Conservation (phyloP, 2,797 vertebrate genomes). For the Paratrypauchen microcephalus region DNA sequence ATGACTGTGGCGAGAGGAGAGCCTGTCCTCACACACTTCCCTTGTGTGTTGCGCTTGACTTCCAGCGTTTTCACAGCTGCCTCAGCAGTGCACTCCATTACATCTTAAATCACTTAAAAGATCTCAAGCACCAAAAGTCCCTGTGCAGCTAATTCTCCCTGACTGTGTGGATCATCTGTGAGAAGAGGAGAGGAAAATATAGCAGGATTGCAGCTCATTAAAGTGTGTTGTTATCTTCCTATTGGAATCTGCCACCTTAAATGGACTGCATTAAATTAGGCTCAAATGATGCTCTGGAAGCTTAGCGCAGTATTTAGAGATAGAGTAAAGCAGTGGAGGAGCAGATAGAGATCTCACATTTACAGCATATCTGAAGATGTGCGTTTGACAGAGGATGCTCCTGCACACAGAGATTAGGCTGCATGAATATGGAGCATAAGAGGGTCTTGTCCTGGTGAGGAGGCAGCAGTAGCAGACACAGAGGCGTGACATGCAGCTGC, state of each 20-base stretch:
- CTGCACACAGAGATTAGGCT: conserved; percentile 64
- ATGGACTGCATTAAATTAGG: conserved; percentile 36
- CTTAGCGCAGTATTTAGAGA: conserved; percentile 18
- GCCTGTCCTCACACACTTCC: conserved; percentile 59
- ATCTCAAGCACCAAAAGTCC: conserved; percentile 73
- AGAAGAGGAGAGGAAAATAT: conserved; percentile 51
- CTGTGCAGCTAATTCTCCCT: conserved; percentile 69
- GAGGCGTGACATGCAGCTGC: conserved; percentile 76
- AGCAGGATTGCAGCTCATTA: conserved; percentile 48
- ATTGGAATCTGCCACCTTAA: conserved; percentile 34
- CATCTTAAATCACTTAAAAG: conserved; percentile 80
- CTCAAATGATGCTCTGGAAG: conserved; percentile 14
- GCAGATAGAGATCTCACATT: conserved; percentile 45
- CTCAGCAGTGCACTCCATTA: conserved; percentile 76
- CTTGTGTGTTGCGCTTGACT: conserved; percentile 73
- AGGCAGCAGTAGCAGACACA: conserved; percentile 67
- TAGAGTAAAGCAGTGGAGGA: conserved; percentile 14
- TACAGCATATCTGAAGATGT: conserved; percentile 35
- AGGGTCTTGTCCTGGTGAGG: conserved; percentile 73
- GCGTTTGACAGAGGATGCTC: conserved; percentile 41
- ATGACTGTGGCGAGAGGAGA: conserved; percentile 42
- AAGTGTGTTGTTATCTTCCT: conserved; percentile 32
- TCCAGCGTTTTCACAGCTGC: conserved; percentile 75
- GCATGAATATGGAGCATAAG: conserved; percentile 72
- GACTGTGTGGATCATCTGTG: conserved; percentile 64